Evolutionary conservation across 2,888 invertebrate genomes (phyloP), one percentile per base, ranked within the genome.

Genomic region (Andrena minutula): DNA sequence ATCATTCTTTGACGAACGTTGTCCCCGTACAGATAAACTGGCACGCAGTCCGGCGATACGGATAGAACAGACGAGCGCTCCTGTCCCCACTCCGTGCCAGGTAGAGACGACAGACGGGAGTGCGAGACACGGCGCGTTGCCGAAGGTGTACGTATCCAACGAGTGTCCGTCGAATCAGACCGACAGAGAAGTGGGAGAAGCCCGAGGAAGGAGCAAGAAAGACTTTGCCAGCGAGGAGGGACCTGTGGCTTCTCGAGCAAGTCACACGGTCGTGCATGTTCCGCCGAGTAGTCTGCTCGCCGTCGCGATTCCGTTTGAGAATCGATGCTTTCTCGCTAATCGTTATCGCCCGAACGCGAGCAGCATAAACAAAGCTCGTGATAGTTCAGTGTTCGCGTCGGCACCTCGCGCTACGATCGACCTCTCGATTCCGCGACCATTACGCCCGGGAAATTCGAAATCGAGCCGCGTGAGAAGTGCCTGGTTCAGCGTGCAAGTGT

Each of bases 101-200:
- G 61, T 71, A 84, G 79, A 79, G 82, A 79, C 85, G 88, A 82
- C 86, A 86, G 89, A 88, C 87, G 88, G 86, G 88, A 90, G 87
- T 87, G 88, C 88, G 88, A 90, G 76, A 51, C 56, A 12, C 63
- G 88, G 89, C 89, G 89, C 90, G 89, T 88, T 89, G 88, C 86
- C 89, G 87, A 91, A 92, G 91, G 90, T 91, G 88, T 89, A 90
- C 88, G 75, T 82, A 86, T 79, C 83, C 84, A 49, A 66, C 84
- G 83, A 70, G 69, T 73, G 72, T 71, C 69, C 72, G 76, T 75
- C 56, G 80, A 76, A 69, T 72, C 64, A 35, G 65, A 79, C 64
- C 66, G 82, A 75, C 26, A 41, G 20, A 77, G 77, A 41, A 83
- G 79, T 75, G 87, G 85, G 83, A 66, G 83, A 60, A 58, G 58